Base-by-base conservation (phyloP, 1,140 invertebrate genomes). In the Zaprionus vittiger region DNA sequence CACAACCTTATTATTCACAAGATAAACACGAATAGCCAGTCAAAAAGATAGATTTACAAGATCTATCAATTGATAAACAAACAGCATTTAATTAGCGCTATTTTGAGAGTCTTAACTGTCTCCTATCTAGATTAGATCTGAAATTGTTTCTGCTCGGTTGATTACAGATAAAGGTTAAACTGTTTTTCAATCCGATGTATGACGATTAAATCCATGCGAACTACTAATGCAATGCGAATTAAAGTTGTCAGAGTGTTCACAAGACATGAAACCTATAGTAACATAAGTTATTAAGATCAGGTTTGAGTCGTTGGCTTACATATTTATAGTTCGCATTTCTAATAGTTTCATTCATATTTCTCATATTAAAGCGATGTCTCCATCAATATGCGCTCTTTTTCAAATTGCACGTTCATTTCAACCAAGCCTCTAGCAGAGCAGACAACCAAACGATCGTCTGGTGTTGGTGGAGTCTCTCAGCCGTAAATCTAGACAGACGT, bases 401-500 rank as follows among this genome's bases (percentile, higher is more conserved):
- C 47, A 52, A 52, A 52, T 24, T 52, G 47, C 47, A 24, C 47
- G 4, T 52, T 4, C 22, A 24, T 22, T 20, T 14, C 3, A 52
- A 12, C 11, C 17, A 20, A 52, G 47, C 47, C 47, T 52, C 47
- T 24, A n/a, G 22, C 22, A 56, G 14, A 61, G 34, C 60, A 34
- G 49, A 28, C 41, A n/a, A 4, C 41, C 3, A 11, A n/a, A 47
- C 2, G n/a, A 47, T 47, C 7, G 41, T 44, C 15, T 44, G n/a
- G 37, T 14, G 37, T 60, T 14, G 14, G 47, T 24, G 62, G 37
- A 15, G 5, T 2, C n/a, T 47, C 24, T 11, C 20, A 67, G 60
- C 59, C 20, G 73, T 69, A 73, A 77, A 77, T 77, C 31, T 41
- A 22, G 31, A 38, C 56, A 52, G 28, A 55, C 47, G 20, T 52